Evolutionary conservation across 1,140 invertebrate species (phyloP).

Genomic region (Sarcophaga bullata): DNA sequence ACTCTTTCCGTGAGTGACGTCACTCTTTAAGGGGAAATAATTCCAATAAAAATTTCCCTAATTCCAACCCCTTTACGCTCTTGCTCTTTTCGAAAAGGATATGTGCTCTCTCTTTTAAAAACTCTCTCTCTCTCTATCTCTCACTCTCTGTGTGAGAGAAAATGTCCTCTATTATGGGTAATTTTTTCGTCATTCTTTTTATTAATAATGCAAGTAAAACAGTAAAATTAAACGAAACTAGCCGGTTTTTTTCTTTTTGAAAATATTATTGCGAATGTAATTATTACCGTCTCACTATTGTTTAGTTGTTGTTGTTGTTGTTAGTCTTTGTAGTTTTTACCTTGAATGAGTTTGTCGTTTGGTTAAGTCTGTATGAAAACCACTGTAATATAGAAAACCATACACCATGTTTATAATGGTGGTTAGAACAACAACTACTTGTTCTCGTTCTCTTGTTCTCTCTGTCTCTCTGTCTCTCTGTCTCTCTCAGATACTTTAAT

Average conservation of each 20-base stretch:
- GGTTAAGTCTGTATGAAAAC: background rate
- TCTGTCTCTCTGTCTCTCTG: too few species aligned
- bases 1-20: background rate
- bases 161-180: slow-evolving; percentile 34
- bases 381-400: slow-evolving; percentile 37
- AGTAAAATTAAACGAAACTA: background rate
- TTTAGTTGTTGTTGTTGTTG: background rate
- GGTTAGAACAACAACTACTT: background rate
- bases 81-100: background rate
- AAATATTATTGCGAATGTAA: background rate
- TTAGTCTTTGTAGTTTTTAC: background rate
- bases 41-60: background rate
- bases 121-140: background rate
- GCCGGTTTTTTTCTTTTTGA: background rate
- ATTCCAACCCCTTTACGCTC: background rate
- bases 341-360: background rate
- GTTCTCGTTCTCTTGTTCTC: too few species aligned
- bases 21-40: slow-evolving; percentile 25
- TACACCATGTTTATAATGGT: slow-evolving; percentile 26
- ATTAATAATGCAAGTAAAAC: background rate
- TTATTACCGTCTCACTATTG: background rate
- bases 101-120: background rate
- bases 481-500: background rate
- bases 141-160: background rate
- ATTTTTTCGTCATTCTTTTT: background rate